These are phyloP conservation scores for Masnerella sp. DNA, from an alignment of 2,888 invertebrate genomes.

Conservation along the genomic window DNA sequence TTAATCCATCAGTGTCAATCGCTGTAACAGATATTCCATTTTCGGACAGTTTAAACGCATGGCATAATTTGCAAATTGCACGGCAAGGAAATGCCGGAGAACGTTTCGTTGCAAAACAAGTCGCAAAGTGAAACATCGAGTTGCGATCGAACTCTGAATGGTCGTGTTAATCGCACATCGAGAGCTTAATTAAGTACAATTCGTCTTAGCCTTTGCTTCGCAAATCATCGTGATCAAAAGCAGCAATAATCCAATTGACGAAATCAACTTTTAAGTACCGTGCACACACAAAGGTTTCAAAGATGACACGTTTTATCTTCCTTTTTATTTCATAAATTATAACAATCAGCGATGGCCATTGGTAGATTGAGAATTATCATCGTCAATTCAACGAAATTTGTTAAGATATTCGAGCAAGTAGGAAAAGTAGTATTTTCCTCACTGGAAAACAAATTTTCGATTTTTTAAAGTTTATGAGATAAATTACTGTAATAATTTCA, in stretches of 20 bases:
- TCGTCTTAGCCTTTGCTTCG: conserved; percentile 26
- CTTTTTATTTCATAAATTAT: conserved; percentile 20
- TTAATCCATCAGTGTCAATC: conserved; percentile 38
- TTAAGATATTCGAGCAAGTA: too few species aligned
- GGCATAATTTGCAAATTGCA: conserved; percentile 29
- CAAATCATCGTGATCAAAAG: conserved; percentile 25
- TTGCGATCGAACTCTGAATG: conserved; percentile 41
- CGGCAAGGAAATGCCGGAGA: conserved; percentile 30
- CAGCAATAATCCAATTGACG: conserved; percentile 25
- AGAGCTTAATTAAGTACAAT: conserved; percentile 39
- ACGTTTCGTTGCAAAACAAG: conserved; percentile 40
- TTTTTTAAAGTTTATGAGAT: too few species aligned
- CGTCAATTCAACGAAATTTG: too few species aligned
- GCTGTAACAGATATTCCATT: conserved; percentile 27
- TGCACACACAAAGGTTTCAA: conserved; percentile 17
- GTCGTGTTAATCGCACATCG: conserved; percentile 47
- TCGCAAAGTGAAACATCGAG: conserved; percentile 41
- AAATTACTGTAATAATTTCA: too few species aligned
- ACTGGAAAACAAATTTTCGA: too few species aligned
- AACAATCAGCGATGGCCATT: conserved; percentile 29
- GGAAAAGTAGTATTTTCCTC: too few species aligned
- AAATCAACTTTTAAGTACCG: conserved; percentile 30
- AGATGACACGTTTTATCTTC: conserved; percentile 19
- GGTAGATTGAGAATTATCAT: conserved; percentile 11
- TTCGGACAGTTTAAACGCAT: conserved; percentile 33